Base-by-base conservation (phyloP, 2,113 vertebrate genomes). In the Rallus limicola region DNA sequence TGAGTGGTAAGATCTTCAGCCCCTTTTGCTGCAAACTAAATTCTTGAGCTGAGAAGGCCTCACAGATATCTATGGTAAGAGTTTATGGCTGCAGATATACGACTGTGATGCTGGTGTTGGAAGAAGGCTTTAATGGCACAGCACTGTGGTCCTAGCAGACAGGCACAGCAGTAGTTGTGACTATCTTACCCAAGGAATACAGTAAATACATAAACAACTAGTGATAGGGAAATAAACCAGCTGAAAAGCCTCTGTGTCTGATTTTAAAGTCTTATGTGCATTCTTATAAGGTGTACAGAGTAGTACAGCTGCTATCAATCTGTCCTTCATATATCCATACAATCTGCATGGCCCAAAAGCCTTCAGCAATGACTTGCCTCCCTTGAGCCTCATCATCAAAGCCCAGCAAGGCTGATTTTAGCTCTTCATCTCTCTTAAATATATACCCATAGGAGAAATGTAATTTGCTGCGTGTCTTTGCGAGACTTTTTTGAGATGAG, bases 391-490 rank as follows among this genome's bases (percentile, higher is more conserved):
- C 70, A 38, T 40, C 81, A 79, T 26, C 70, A 31, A 33, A 91
- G 88, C 91, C 84, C 67, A 68, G 78, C 48, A 76, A 88, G 62
- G 84, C 2, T 70, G 90, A 70, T 67, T 90, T 95, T 67, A 90
- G 58, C 63, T 36, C 80, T 90, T 79, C 75, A 50, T 90, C 59
- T 82, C 74, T 64, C 84, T 65, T 58, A 70, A 13, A 16, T 24
- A 23, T 4, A 58, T 46, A 24, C 84, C 78, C 94, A 86, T 11
- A 62, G 81, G 81, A 91, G 74, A 55, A 58, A 91, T 50, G 81
- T 56, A 65, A 74, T 95, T 91, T 94, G 82, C 87, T 85, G 58
- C 25, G 46, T 84, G 86, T 81, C 72, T 95, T 85, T 64, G 74
- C 12, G 5, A 36, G 78, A 40, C 53, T 44, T 87, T 46, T 92